phyloP scores from a whole-genome alignment of 2,888 invertebrate species.

The Lapara coniferarum region DNA sequence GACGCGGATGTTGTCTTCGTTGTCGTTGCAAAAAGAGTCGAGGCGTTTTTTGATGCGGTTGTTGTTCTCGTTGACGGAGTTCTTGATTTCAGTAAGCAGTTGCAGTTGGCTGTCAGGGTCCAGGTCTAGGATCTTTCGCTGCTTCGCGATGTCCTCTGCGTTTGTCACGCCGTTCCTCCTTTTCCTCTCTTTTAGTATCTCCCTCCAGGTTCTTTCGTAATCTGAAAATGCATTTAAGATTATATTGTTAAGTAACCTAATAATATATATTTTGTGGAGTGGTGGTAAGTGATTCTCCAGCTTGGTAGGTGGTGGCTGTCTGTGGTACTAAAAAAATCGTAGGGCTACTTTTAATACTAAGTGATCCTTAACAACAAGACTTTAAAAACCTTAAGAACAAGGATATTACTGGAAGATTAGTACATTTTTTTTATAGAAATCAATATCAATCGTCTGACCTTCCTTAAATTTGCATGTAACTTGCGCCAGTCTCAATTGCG shows the following conservation, averaged over 20 bases:
- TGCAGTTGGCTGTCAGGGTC: constrained; percentile 66
- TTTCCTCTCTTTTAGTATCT: constrained; percentile 85
- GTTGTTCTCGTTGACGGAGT: constrained; percentile 73
- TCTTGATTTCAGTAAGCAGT: constrained; percentile 74
- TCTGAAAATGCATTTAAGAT: constrained; percentile 65
- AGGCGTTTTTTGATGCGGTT: constrained; percentile 73
- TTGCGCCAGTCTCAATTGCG: constrained; percentile 81
- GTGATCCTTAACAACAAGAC: too few species aligned
- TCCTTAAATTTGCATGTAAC: constrained; percentile 82
- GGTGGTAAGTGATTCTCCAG: not conserved
- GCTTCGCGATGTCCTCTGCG: constrained; percentile 37
- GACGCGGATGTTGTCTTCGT: constrained; percentile 63
- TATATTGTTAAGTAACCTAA: constrained; percentile 8
- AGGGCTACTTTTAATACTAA: not conserved
- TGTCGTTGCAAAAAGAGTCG: constrained; percentile 48
- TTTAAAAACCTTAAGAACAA: too few species aligned
- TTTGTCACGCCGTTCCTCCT: constrained; percentile 77
- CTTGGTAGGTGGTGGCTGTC: not conserved
- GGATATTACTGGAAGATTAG: too few species aligned
- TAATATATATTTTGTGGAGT: constrained; percentile 19
- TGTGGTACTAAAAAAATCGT: not conserved
- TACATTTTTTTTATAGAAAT: too few species aligned
- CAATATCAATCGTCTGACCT: constrained; percentile 66
- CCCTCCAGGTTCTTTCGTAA: constrained; percentile 86
- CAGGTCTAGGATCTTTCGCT: constrained; percentile 45